Conservation (phyloP, 2,888 invertebrate genomes). For the Rhyacophila evoluta region DNA sequence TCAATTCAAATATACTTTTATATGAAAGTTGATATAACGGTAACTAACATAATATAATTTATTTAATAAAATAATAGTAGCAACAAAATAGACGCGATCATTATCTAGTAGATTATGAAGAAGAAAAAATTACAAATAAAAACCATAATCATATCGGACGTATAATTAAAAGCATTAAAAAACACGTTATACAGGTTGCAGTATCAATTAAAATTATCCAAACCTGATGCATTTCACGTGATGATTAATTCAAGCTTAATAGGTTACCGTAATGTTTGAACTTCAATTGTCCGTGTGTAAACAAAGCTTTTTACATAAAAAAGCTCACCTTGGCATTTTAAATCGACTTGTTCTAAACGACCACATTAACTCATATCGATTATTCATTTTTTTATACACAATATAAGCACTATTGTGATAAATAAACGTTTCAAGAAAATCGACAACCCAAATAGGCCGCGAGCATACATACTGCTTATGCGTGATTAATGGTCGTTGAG, state of each 20-base stretch:
- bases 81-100: no score
- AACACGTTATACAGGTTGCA: neutral
- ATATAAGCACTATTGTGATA: neutral
- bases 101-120: no score
- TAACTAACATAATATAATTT: no score
- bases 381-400: neutral
- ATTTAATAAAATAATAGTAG: no score
- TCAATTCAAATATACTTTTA: no score
- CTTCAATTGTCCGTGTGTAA: neutral
- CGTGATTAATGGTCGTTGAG: neutral
- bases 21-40: no score
- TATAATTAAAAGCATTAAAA: neutral
- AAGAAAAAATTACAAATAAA: no score
- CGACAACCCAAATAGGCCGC: neutral
- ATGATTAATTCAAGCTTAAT: neutral
- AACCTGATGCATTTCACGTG: neutral
- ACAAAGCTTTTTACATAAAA: neutral
- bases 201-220: neutral
- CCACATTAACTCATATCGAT: neutral
- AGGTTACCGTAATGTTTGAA: neutral
- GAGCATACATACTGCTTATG: neutral
- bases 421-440: neutral
- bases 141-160: no score
- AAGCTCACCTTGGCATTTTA: constrained; percentile 14
- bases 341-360: neutral